Conservation (phyloP, 2,797 vertebrate species). For the Melanotaenia pygmaea region DNA sequence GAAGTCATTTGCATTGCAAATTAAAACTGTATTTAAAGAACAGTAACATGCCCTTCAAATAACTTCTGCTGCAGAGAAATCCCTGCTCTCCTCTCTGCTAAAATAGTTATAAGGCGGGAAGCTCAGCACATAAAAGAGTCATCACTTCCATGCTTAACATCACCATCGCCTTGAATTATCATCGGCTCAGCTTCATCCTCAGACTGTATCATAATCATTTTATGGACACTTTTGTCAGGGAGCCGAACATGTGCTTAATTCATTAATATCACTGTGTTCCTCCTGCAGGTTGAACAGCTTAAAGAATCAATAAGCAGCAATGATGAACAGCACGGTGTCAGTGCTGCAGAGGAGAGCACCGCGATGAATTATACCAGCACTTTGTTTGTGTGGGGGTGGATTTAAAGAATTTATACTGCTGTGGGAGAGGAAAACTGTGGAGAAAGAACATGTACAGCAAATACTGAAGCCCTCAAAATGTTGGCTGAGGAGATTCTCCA, state of each 20-base stretch:
- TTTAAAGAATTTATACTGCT: neutral
- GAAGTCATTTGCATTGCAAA: slow-evolving; percentile 79
- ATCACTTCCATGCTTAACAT: slow-evolving; percentile 27
- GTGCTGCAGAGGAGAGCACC: neutral
- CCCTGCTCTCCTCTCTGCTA: slow-evolving; percentile 54
- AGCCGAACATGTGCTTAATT: slow-evolving; percentile 49
- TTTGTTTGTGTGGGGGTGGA: neutral
- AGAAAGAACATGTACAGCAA: too few relatives aligned
- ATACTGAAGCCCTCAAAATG: neutral
- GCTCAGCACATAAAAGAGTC: slow-evolving; percentile 57
- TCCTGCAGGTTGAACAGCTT: slow-evolving; percentile 35
- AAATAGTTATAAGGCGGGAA: slow-evolving; percentile 61
- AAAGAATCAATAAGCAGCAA: slow-evolving; percentile 39
- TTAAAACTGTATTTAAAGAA: slow-evolving; percentile 71
- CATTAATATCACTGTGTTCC: slow-evolving; percentile 35
- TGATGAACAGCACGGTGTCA: slow-evolving; percentile 7
- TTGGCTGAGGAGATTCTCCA: too few relatives aligned
- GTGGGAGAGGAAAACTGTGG: neutral
- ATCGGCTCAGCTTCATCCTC: slow-evolving; percentile 23
- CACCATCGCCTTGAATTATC: slow-evolving; percentile 54
- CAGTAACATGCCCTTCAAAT: slow-evolving; percentile 79
- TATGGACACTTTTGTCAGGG: slow-evolving; percentile 47
- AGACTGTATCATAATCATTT: slow-evolving; percentile 67
- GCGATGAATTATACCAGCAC: neutral
- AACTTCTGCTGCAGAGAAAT: slow-evolving; percentile 75